Percentiles rank a stretch among this genome's conserved stretches.
Conservation (phyloP, 2,888 invertebrate species). For the Oligia strigilis region DNA sequence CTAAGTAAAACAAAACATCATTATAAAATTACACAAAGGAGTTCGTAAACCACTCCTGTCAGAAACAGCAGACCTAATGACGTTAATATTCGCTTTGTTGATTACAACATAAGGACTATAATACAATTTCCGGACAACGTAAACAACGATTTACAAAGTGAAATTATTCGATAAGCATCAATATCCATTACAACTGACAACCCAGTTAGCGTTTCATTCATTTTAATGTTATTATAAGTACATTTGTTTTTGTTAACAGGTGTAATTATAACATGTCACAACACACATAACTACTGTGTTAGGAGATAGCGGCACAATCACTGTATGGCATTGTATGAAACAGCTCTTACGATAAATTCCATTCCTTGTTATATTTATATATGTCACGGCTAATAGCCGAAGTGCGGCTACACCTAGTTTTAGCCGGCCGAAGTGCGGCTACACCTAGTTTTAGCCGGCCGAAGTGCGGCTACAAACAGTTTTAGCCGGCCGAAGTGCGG, state of each 20-base stretch:
- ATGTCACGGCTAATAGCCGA: too few species aligned
- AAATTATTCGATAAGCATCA: constrained; percentile 29
- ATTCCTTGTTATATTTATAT: neutral
- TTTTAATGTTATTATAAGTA: constrained; percentile 4
- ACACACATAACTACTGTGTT: neutral
- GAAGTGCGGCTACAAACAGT: too few species aligned
- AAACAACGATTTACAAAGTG: constrained; percentile 16
- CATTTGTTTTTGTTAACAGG: constrained; percentile 27
- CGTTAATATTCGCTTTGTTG: constrained; percentile 4
- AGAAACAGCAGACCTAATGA: neutral
- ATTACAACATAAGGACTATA: constrained; percentile 14
- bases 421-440: too few species aligned
- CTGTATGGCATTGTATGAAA: neutral
- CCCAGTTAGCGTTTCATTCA: constrained; percentile 30
- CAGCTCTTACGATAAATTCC: neutral
- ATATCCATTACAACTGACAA: constrained; percentile 22
- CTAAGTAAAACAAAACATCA: neutral
- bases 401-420: too few species aligned
- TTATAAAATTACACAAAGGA: neutral
- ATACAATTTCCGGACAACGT: constrained; percentile 27
- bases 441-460: too few species aligned
- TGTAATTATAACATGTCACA: neutral
- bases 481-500: too few species aligned
- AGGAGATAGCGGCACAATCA: neutral
- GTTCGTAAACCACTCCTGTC: neutral